Conservation (phyloP, 2,888 invertebrate species). For the Acrocyrtus sp. region DNA sequence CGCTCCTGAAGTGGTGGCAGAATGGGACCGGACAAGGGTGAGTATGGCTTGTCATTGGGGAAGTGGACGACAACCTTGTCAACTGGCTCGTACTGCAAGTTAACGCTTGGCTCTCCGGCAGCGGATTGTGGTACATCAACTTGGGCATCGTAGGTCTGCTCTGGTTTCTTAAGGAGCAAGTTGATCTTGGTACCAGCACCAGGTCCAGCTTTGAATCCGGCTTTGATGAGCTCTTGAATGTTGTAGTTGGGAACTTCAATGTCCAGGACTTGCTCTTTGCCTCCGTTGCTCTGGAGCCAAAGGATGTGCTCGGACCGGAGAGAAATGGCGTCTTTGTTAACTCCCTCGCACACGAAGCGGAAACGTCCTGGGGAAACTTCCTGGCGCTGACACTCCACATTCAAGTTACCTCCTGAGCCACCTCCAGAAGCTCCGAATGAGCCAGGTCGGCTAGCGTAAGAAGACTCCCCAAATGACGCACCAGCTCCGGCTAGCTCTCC, state of each 20-base stretch:
- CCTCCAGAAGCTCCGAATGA: conserved; percentile 39
- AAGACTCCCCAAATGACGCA: conserved; percentile 12
- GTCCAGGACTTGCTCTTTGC: conserved; percentile 50
- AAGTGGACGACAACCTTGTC: conserved; percentile 49
- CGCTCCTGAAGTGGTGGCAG: conserved; percentile 52
- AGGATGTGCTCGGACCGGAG: conserved; percentile 57
- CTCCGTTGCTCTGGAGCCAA: conserved; percentile 52
- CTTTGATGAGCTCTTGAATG: conserved; percentile 60
- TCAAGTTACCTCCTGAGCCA: conserved; percentile 44
- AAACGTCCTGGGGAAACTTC: conserved; percentile 49
- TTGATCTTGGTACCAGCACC: conserved; percentile 54
- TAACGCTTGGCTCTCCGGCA: conserved; percentile 49
- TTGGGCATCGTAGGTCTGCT: conserved; percentile 56
- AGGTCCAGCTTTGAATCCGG: conserved; percentile 51
- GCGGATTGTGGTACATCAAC: conserved; percentile 37
- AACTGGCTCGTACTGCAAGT: conserved; percentile 57
- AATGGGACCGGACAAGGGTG: conserved; percentile 53
- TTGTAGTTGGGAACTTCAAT: conserved; percentile 61
- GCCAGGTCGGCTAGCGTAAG: conserved; percentile 25
- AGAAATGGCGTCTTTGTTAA: conserved; percentile 52
- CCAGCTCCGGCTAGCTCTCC: conserved; percentile 22
- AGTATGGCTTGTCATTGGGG: conserved; percentile 58
- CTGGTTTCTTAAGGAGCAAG: conserved; percentile 59
- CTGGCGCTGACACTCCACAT: conserved; percentile 51
- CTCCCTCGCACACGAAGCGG: conserved; percentile 52